phyloP scores from a whole-genome alignment of 2,888 invertebrate species.

The Galerucella calmariensis region DNA sequence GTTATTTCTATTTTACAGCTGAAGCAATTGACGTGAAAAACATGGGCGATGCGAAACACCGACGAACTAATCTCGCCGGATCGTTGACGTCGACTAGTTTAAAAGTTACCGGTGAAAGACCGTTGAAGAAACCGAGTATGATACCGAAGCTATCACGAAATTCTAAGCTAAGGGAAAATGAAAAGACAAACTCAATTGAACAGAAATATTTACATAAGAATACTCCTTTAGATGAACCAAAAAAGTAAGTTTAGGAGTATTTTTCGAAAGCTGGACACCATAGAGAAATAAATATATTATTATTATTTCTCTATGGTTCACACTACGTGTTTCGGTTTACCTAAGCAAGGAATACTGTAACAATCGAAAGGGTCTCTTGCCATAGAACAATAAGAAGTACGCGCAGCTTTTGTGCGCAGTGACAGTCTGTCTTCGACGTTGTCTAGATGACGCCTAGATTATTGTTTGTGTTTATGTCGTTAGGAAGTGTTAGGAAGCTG shows the following conservation, averaged over 20 bases:
- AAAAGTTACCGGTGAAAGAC: not conserved
- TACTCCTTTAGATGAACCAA: not conserved
- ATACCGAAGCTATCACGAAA: conserved; percentile 32
- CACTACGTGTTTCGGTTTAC: too few species aligned
- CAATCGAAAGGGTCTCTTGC: too few species aligned
- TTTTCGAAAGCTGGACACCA: not conserved
- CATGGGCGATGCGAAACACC: not conserved
- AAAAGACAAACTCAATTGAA: not conserved
- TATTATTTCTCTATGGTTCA: too few species aligned
- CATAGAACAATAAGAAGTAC: too few species aligned
- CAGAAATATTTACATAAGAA: not conserved
- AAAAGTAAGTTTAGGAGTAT: not conserved
- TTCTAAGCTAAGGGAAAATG: not conserved
- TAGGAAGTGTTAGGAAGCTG: too few species aligned
- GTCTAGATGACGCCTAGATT: too few species aligned
- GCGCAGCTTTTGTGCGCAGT: too few species aligned
- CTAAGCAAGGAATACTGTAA: too few species aligned
- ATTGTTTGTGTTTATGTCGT: too few species aligned
- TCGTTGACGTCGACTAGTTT: conserved; percentile 5
- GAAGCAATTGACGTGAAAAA: not conserved
- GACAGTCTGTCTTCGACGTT: too few species aligned
- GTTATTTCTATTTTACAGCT: not conserved
- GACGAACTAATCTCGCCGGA: not conserved
- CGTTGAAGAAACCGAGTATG: conserved; percentile 32
- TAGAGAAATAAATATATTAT: too few species aligned